Evolutionary conservation across 2,888 invertebrate species (phyloP).

Genomic region (Leptodirus hochenwartii): DNA sequence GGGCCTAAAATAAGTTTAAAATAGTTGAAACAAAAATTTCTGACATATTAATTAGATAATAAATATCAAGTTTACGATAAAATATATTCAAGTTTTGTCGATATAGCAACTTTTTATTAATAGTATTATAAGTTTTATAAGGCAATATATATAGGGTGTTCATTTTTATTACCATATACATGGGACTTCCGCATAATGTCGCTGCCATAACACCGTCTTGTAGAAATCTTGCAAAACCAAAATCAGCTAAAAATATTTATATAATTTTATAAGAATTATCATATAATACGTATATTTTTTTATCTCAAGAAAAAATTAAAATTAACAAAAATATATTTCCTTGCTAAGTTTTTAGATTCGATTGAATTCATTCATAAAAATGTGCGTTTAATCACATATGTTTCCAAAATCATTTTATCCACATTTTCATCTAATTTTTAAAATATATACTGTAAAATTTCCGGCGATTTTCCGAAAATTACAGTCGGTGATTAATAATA

Average conservation of each 20-base stretch:
- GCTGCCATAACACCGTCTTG: slow-evolving; percentile 99
- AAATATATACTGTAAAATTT: too few species aligned
- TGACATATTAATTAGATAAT: background rate
- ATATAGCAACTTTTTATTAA: background rate
- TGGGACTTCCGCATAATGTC: slow-evolving; percentile 96
- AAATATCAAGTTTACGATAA: slow-evolving; percentile 1
- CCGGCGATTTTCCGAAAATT: too few species aligned
- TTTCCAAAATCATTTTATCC: too few species aligned
- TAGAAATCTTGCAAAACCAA: slow-evolving; percentile 96
- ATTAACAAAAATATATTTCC: background rate
- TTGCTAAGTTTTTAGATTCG: background rate
- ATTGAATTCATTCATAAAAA: too few species aligned
- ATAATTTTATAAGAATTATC: background rate
- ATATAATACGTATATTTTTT: slow-evolving; percentile 1
- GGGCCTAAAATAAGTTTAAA: slow-evolving; percentile 45
- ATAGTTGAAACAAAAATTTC: background rate
- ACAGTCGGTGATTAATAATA: too few species aligned
- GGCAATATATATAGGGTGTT: background rate
- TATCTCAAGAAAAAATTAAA: background rate
- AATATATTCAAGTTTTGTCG: background rate
- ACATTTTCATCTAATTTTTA: too few species aligned
- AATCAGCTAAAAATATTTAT: slow-evolving; percentile 57
- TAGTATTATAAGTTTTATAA: background rate
- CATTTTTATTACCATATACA: slow-evolving; percentile 80
- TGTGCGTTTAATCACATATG: too few species aligned